Evolutionary conservation across 1,140 invertebrate species (phyloP), one percentile per base, ranked within the genome.

Genomic region (Rhysida immarginata): DNA sequence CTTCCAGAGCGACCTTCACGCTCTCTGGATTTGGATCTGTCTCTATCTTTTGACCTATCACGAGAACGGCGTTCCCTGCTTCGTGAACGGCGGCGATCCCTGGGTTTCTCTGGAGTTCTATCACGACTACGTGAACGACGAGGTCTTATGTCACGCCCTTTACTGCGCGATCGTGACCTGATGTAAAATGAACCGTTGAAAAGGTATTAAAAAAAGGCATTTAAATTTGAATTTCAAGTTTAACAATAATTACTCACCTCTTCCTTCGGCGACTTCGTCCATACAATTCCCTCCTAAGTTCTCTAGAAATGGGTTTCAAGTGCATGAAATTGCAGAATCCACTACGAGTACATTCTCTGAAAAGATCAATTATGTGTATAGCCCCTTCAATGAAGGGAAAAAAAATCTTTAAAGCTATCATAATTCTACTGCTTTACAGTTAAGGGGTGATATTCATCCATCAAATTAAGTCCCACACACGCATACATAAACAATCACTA

Each of bases 281-380:
- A 67, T 82, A 82, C n/a, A 83, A 64, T 64, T 85, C 93, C 67
- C 90, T 78, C 56, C 92, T 76, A 25, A 97, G 70, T 66, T 93
- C 91, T 61, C 92, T 74, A 0, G 93, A 96, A 64, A 99, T 98
- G 42, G 94, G 95, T 68, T 98, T 98, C 67, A 99, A 75, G 69
- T 99, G 96, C 96, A 99, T 99, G 69, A 99, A 99, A 74, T 99
- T 99, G 71, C 96, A 99, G 72, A 99, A 99, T 46, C 95, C 96
- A 66, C 92, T 95, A 55, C 96, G 76, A 0, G 92, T 96, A 68
- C 95, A 98, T 74, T 97, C 94, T 2, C 81, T 83, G 66, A n/a
- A n/a, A 99, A 72, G 99, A 99, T 46, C 95, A 95, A 66, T 92
- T 95, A 55, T 95, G 76, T 0, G 92, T 96, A 68, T 95, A 98